Evolutionary conservation across 2,888 invertebrate genomes (phyloP).

Genomic region (Erebia aethiops): DNA sequence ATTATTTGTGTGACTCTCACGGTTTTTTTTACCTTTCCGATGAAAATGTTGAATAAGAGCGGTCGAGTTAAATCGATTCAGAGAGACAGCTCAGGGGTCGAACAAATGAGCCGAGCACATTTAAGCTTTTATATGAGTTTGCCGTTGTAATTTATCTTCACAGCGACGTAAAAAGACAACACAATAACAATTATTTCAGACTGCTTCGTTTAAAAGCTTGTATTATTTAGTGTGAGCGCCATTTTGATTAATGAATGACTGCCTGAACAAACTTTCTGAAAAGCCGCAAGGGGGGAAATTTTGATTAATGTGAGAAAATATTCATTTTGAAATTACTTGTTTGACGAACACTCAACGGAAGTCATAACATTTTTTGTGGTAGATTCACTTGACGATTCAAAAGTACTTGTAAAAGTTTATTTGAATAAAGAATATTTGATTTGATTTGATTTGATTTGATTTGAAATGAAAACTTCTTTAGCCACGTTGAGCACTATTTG

Average conservation of each 20-base stretch:
- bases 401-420: no score
- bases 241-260: constrained; percentile 22
- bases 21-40: no score
- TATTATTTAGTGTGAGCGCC: constrained; percentile 1
- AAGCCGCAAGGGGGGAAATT: constrained; percentile 1
- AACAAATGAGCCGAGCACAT: neutral
- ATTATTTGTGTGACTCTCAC: no score
- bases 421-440: no score
- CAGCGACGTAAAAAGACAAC: neutral
- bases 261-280: constrained; percentile 8
- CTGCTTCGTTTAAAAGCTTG: constrained; percentile 1
- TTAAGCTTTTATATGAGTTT: neutral
- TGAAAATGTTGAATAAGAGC: no score
- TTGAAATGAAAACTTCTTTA: no score
- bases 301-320: neutral
- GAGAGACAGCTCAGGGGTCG: neutral
- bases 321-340: constrained; percentile 10
- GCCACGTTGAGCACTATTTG: no score
- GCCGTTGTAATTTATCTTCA: constrained; percentile 3
- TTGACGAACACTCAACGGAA: neutral
- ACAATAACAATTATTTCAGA: constrained; percentile 6
- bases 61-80: neutral
- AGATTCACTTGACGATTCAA: no score
- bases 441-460: no score
- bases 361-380: no score